These are phyloP conservation scores for Hetaerina titia DNA, from an alignment of 2,888 invertebrate species.

Conservation along the genomic window DNA sequence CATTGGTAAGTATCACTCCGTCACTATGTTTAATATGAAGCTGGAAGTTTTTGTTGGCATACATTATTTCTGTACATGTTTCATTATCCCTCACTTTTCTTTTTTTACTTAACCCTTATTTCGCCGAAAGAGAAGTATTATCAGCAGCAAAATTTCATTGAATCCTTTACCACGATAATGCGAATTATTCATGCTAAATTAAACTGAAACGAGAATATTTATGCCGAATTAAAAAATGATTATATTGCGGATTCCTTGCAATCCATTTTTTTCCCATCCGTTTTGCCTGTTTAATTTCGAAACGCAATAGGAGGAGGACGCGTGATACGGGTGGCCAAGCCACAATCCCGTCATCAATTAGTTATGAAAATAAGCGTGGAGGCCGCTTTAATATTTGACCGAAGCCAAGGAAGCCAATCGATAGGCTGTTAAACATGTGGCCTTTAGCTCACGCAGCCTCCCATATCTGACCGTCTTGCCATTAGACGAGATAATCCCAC, in stretches of 20 bases:
- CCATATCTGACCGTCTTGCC: background rate
- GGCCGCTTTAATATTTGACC: background rate
- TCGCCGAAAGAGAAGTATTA: background rate
- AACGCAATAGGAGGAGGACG: background rate
- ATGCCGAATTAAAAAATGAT: background rate
- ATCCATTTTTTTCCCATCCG: background rate
- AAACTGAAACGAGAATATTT: background rate
- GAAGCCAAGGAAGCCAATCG: background rate
- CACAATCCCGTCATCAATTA: conserved; percentile 28
- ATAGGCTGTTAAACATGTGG: background rate
- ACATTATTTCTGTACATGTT: no score
- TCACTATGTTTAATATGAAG: no score
- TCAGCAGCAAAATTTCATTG: background rate
- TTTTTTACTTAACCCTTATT: background rate
- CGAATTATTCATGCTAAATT: background rate
- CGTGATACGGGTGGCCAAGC: background rate
- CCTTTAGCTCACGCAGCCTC: background rate
- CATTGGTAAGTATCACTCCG: no score
- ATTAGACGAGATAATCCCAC: background rate
- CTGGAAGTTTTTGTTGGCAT: no score
- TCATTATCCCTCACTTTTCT: no score
- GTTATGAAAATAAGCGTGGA: conserved; percentile 7
- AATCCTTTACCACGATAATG: background rate
- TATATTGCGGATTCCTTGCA: background rate
- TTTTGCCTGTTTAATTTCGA: background rate